Conservation (phyloP, 2,113 vertebrate genomes). For the Mastomys coucha region DNA sequence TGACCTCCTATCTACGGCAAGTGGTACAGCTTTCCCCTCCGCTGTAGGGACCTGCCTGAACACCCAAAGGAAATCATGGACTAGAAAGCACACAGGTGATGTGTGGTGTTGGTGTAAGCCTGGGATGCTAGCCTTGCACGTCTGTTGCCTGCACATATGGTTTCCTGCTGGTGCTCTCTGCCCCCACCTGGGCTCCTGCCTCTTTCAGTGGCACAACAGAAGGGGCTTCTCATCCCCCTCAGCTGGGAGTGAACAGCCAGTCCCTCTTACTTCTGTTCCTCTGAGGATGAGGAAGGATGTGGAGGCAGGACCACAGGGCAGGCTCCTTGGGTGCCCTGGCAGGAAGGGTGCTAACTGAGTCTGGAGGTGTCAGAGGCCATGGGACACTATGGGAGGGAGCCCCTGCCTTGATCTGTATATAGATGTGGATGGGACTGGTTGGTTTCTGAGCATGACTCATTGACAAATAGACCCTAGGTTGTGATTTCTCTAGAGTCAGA, state of each 20-base stretch:
- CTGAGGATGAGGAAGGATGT: not conserved
- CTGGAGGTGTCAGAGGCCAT: not conserved
- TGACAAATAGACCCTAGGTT: not conserved
- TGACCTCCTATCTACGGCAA: slow-evolving; percentile 5
- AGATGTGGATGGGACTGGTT: not conserved
- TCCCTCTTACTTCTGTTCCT: not conserved
- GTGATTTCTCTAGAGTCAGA: not conserved
- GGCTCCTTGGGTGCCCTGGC: not conserved
- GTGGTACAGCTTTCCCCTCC: not conserved
- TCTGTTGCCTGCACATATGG: not conserved
- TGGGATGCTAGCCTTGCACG: not conserved
- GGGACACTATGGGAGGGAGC: not conserved
- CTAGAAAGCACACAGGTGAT: not conserved
- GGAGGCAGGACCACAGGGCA: not conserved
- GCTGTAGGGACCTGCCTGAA: not conserved
- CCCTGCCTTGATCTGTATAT: not conserved
- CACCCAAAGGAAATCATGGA: not conserved
- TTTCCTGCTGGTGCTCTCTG: not conserved
- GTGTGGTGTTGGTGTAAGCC: not conserved
- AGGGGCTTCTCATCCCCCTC: not conserved
- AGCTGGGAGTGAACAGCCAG: not conserved
- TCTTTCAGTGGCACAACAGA: not conserved
- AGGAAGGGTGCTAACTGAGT: not conserved
- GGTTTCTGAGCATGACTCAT: not conserved
- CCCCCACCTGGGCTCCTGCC: not conserved